These are phyloP conservation scores for Acrossocheilus fasciatus DNA, from an alignment of 2,797 vertebrate species.

Conservation along the genomic window DNA sequence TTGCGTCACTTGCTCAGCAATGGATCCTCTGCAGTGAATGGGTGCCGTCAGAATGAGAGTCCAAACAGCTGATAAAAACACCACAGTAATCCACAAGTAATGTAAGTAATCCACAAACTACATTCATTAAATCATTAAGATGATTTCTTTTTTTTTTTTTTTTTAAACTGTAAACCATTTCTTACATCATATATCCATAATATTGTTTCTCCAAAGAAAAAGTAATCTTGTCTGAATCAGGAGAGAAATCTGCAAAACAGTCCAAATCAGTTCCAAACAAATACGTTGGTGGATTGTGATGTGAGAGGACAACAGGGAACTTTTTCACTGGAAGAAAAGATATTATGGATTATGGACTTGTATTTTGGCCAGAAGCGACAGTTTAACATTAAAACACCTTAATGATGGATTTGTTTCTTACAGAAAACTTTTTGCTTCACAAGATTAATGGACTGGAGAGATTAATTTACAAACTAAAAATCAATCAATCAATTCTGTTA, in stretches of 20 bases:
- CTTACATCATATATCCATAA: background rate
- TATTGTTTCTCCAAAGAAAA: background rate
- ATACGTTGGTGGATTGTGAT: background rate
- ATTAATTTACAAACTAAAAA: background rate
- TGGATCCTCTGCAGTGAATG: background rate
- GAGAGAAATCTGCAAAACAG: background rate
- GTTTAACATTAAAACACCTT: background rate
- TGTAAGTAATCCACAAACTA: background rate
- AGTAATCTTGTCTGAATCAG: background rate
- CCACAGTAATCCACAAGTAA: background rate
- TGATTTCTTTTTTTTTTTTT: no score
- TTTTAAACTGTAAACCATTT: background rate
- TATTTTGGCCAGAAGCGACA: background rate
- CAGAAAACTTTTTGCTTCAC: background rate
- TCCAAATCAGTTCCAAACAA: background rate
- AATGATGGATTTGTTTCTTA: background rate
- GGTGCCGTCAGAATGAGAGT: background rate
- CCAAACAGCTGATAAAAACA: background rate
- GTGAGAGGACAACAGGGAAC: background rate
- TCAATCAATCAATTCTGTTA: background rate
- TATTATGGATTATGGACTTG: background rate
- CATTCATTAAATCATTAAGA: no score
- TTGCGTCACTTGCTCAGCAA: background rate
- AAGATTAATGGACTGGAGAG: background rate
- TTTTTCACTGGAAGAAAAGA: background rate